These are phyloP conservation scores for Garra rufa DNA, from an alignment of 2,113 vertebrate genomes.

Conservation along the genomic window DNA sequence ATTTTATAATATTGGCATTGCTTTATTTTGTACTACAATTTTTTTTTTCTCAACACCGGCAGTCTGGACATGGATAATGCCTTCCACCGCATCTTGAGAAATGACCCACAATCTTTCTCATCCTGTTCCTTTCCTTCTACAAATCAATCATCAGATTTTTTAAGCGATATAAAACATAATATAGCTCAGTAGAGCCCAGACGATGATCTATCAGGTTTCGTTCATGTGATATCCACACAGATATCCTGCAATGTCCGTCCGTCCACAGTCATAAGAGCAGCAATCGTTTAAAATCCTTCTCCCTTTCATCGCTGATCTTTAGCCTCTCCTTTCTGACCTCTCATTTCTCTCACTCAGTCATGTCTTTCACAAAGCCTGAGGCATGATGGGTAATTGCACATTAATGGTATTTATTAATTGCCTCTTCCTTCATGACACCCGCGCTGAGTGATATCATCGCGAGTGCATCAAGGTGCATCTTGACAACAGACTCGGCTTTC, in stretches of 20 bases:
- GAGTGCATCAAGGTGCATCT: constrained; percentile 73
- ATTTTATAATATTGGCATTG: no score
- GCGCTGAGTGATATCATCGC: constrained; percentile 70
- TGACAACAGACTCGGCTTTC: constrained; percentile 70
- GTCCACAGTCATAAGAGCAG: constrained; percentile 10
- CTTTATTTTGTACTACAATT: no score
- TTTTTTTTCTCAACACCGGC: no score
- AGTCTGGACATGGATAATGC: background rate
- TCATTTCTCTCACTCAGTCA: constrained; percentile 55
- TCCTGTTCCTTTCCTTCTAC: background rate
- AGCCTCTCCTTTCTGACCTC: constrained; percentile 61
- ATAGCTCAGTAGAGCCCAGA: constrained; percentile 20
- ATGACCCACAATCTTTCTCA: background rate
- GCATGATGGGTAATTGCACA: constrained; percentile 71
- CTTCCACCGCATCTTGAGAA: constrained; percentile 11
- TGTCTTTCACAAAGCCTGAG: constrained; percentile 68
- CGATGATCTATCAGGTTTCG: constrained; percentile 16
- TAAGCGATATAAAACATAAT: constrained; percentile 28
- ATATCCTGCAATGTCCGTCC: constrained; percentile 36
- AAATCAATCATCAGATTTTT: constrained; percentile 7
- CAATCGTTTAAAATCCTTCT: constrained; percentile 6
- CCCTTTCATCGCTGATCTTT: constrained; percentile 66
- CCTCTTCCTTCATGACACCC: constrained; percentile 65
- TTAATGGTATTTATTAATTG: constrained; percentile 79
- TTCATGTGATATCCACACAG: constrained; percentile 63